phyloP scores from a whole-genome alignment of 2,113 vertebrate genomes.

The Plectropomus leopardus region DNA sequence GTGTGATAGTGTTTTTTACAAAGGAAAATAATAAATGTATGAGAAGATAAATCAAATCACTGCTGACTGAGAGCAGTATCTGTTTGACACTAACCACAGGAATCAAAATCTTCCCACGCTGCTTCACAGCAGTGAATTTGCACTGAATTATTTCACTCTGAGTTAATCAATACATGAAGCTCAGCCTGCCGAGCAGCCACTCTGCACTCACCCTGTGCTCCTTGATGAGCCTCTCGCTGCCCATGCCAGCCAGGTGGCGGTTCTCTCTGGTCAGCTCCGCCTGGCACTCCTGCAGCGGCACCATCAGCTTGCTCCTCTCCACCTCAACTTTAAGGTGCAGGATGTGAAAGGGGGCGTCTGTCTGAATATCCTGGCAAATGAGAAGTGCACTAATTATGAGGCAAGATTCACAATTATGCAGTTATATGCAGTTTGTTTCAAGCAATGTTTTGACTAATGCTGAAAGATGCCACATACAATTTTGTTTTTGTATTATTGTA shows the following conservation, averaged over 20 bases:
- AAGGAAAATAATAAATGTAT: not conserved
- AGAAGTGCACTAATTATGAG: not conserved
- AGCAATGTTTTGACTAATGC: not conserved
- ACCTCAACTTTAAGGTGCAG: slow-evolving; percentile 92
- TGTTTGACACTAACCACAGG: slow-evolving; percentile 3
- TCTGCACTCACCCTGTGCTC: slow-evolving; percentile 90
- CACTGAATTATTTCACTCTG: slow-evolving; percentile 22
- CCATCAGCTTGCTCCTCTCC: slow-evolving; percentile 89
- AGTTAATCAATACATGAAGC: slow-evolving; percentile 37
- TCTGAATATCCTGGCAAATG: slow-evolving; percentile 90
- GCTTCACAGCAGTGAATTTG: slow-evolving; percentile 15
- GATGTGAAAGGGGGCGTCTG: slow-evolving; percentile 92
- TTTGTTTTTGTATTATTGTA: not conserved
- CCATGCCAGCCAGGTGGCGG: slow-evolving; percentile 87
- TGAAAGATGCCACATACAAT: not conserved
- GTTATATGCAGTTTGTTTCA: not conserved
- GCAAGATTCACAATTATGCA: not conserved
- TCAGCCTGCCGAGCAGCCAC: not conserved
- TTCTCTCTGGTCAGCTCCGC: slow-evolving; percentile 90
- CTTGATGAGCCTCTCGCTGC: slow-evolving; percentile 92
- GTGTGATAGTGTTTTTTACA: not conserved
- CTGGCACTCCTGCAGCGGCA: slow-evolving; percentile 90
- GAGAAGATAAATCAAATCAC: not conserved
- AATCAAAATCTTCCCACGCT: slow-evolving; percentile 19
- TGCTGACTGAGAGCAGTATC: not conserved